Conservation (phyloP, 2,888 invertebrate genomes). For the Dicranocentrus wangi region DNA sequence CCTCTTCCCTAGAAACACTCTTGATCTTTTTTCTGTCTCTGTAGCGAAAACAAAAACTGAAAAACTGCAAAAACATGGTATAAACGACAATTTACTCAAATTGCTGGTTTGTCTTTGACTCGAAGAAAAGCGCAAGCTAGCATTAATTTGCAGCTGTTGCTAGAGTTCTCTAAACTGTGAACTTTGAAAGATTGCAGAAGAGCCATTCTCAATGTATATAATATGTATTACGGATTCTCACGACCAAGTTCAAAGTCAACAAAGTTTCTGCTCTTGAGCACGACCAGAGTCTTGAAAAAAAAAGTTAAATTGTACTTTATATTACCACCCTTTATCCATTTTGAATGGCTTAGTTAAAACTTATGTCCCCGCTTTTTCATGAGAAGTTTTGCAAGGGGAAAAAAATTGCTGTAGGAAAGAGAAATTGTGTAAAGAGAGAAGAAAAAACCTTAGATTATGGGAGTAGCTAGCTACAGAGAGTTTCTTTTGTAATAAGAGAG, state of each 20-base stretch:
- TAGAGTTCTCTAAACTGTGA: too few species aligned
- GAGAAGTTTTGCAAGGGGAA: background rate
- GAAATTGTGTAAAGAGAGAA: background rate
- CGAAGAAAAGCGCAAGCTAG: too few species aligned
- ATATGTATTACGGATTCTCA: too few species aligned
- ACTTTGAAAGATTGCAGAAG: too few species aligned
- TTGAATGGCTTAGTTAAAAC: background rate
- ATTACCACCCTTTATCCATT: background rate
- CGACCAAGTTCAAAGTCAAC: slow-evolving; percentile 2
- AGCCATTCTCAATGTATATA: too few species aligned
- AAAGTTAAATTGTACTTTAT: background rate
- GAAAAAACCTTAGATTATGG: background rate
- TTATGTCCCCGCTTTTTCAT: background rate
- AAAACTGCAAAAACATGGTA: too few species aligned
- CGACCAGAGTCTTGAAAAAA: background rate
- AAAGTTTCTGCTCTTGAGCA: background rate
- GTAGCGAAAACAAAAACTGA: too few species aligned
- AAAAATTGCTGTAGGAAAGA: background rate
- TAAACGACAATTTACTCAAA: too few species aligned
- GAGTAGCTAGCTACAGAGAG: background rate
- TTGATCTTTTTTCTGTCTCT: too few species aligned
- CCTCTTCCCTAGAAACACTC: too few species aligned
- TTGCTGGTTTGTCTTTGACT: too few species aligned
- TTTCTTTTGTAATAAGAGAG: background rate
- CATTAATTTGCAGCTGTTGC: too few species aligned